Conservation (phyloP, 2,888 invertebrate species). For the Heliconius erato region DNA sequence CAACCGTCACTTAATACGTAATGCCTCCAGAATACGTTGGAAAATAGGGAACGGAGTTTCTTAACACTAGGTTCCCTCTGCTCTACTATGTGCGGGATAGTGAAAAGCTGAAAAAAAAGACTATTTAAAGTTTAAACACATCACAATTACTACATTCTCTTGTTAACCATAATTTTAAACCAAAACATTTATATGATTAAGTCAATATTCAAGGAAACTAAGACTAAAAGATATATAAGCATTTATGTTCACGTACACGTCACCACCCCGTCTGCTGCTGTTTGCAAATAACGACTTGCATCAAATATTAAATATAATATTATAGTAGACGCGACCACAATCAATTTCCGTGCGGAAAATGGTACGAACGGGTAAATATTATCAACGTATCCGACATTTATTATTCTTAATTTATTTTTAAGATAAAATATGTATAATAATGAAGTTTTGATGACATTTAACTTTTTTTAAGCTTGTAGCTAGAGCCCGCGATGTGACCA, state of each 20-base stretch:
- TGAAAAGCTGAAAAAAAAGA: too few relatives aligned
- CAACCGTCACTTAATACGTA: too few relatives aligned
- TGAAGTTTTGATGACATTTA: not conserved
- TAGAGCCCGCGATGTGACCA: too few relatives aligned
- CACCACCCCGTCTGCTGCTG: conserved; percentile 39
- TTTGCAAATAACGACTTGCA: conserved; percentile 42
- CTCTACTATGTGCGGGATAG: too few relatives aligned
- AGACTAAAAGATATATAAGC: conserved; percentile 30
- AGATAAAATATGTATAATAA: not conserved
- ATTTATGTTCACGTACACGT: conserved; percentile 32
- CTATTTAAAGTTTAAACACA: too few relatives aligned
- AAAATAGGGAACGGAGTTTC: too few relatives aligned
- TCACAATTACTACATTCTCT: not conserved
- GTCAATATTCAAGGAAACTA: conserved; percentile 1
- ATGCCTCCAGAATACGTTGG: too few relatives aligned
- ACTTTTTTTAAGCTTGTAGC: too few relatives aligned
- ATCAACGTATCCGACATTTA: conserved; percentile 37
- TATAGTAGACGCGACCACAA: conserved; percentile 53
- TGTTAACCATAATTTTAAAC: not conserved
- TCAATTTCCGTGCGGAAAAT: conserved; percentile 62
- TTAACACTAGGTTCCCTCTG: too few relatives aligned
- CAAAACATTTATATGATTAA: not conserved
- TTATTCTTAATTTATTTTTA: not conserved
- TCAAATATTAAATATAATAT: conserved; percentile 52
- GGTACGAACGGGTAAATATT: conserved; percentile 48